phyloP scores from a whole-genome alignment of 2,113 vertebrate genomes.

The Toxotes jaculatrix region DNA sequence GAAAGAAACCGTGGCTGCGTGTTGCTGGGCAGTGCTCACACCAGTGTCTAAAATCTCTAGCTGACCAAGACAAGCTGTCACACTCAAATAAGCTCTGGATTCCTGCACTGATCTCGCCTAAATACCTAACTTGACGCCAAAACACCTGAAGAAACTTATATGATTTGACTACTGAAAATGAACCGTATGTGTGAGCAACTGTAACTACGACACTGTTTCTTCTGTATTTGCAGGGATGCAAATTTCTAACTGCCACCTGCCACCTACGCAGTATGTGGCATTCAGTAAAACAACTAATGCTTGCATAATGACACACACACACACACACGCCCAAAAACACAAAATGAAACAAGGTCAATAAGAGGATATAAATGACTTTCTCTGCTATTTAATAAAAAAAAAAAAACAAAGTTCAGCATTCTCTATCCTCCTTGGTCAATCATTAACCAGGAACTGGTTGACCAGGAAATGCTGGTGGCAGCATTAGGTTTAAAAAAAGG shows the following conservation, averaged over 20 bases:
- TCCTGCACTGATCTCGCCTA: constrained; percentile 65
- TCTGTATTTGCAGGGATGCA: constrained; percentile 5
- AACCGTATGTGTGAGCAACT: not conserved
- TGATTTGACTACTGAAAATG: too few relatives aligned
- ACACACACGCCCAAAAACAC: not conserved
- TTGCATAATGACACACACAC: constrained; percentile 3
- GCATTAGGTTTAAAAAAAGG: constrained; percentile 19
- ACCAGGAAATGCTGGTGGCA: not conserved
- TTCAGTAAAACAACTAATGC: not conserved
- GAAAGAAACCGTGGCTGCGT: constrained; percentile 40
- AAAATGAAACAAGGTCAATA: constrained; percentile 16
- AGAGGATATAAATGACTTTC: constrained; percentile 20
- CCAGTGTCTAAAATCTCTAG: constrained; percentile 60
- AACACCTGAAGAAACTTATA: too few relatives aligned
- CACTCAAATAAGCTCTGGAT: constrained; percentile 73
- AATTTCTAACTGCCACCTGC: not conserved
- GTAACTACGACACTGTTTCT: not conserved
- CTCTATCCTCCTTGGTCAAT: constrained; percentile 60
- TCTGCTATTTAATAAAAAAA: not conserved
- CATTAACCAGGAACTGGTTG: constrained; percentile 71
- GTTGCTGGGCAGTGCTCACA: constrained; percentile 69
- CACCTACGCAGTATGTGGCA: not conserved
- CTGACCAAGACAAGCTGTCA: constrained; percentile 73
- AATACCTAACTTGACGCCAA: constrained; percentile 52
- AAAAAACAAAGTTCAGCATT: constrained; percentile 30